phyloP scores from a whole-genome alignment of 2,888 invertebrate species.

The Pimpla rufipes region DNA sequence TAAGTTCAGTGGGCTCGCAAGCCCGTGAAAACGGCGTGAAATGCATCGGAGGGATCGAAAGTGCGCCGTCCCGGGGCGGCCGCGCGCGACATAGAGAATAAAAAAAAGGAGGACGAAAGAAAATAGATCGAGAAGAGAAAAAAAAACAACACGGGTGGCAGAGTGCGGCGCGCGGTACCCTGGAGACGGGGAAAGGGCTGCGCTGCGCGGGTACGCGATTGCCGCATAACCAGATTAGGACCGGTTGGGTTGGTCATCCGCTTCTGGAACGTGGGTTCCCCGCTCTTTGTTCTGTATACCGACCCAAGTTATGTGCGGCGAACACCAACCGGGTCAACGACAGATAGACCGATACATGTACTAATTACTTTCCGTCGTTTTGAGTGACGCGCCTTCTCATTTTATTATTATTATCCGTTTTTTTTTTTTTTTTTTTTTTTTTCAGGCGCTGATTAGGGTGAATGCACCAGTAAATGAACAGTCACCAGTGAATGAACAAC shows the following conservation, averaged over 20 bases:
- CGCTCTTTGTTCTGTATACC: background rate
- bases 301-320: conserved; percentile 14
- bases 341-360: conserved; percentile 53
- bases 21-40: conserved; percentile 68
- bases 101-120: conserved; percentile 43
- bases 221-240: conserved; percentile 80
- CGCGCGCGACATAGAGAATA: conserved; percentile 17
- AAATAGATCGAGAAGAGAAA: conserved; percentile 37
- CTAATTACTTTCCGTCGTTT: conserved; percentile 81
- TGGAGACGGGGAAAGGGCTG: conserved; percentile 56
- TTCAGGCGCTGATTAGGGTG: conserved; percentile 61
- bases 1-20: conserved; percentile 72
- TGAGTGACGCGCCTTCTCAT: conserved; percentile 83
- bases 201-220: conserved; percentile 71
- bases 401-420: conserved; percentile 75
- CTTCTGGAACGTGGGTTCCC: conserved; percentile 49
- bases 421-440: conserved; percentile 74
- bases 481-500: too few relatives aligned
- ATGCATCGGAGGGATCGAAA: conserved; percentile 64
- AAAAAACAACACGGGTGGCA: conserved; percentile 29
- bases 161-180: conserved; percentile 54
- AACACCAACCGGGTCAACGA: conserved; percentile 6
- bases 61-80: conserved; percentile 25
- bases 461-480: too few relatives aligned
- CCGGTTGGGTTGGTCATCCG: conserved; percentile 72